Percentiles rank a stretch among this genome's conserved stretches.
Conservation (phyloP, 2,888 invertebrate species). For the Ctenicera cuprea region DNA sequence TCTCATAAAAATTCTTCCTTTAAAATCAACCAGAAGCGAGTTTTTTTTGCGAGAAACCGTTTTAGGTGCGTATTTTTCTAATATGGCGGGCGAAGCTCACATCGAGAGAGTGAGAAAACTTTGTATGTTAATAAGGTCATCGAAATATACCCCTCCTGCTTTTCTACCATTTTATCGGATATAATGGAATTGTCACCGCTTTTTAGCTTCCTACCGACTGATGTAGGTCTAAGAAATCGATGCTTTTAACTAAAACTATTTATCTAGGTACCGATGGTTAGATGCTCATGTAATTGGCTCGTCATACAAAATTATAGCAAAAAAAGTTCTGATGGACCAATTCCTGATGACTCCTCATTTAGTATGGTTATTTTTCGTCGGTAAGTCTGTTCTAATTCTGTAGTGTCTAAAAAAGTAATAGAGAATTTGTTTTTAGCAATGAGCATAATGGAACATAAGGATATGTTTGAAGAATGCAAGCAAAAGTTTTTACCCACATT, state of each 20-base stretch:
- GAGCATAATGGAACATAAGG: slow-evolving; percentile 82
- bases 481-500: slow-evolving; percentile 84
- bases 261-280: slow-evolving; percentile 85
- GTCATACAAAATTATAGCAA: slow-evolving; percentile 76
- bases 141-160: too few relatives aligned
- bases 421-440: slow-evolving; percentile 76
- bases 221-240: too few relatives aligned
- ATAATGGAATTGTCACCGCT: too few relatives aligned
- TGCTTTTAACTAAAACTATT: not conserved
- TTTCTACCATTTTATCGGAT: too few relatives aligned
- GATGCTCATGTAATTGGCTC: slow-evolving; percentile 83
- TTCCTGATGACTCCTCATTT: slow-evolving; percentile 84
- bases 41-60: too few relatives aligned
- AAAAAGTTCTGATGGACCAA: slow-evolving; percentile 86
- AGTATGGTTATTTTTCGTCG: slow-evolving; percentile 81
- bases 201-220: too few relatives aligned
- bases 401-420: not conserved
- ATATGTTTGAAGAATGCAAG: slow-evolving; percentile 82
- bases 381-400: slow-evolving; percentile 73
- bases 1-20: too few relatives aligned
- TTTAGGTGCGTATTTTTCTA: too few relatives aligned
- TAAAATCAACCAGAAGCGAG: too few relatives aligned
- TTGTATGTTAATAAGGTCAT: too few relatives aligned
- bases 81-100: too few relatives aligned
- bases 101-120: too few relatives aligned